Percentiles rank a stretch among this genome's conserved stretches.
phyloP scores from a whole-genome alignment of 2,888 invertebrate genomes.

The Neoitamus cyanurus region DNA sequence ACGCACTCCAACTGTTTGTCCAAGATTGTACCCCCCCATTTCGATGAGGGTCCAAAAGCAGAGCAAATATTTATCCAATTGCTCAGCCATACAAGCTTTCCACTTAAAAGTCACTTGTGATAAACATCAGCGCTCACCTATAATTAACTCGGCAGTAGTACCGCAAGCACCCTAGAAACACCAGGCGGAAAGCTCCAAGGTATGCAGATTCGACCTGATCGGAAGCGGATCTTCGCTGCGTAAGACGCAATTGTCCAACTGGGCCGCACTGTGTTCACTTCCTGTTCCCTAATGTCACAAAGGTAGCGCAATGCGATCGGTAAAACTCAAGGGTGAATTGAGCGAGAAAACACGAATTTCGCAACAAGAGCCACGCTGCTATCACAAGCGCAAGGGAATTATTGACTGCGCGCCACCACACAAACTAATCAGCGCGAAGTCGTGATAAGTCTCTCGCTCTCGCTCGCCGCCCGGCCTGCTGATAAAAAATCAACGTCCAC shows the following conservation, averaged over 20 bases:
- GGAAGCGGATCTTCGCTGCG: not conserved
- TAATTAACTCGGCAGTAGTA: not conserved
- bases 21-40: not conserved
- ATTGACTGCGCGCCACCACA: not conserved
- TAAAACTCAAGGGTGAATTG: not conserved
- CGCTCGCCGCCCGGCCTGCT: not conserved
- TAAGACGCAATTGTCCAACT: not conserved
- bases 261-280: not conserved
- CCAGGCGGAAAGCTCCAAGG: not conserved
- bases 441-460: conserved; percentile 12
- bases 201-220: not conserved
- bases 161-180: not conserved
- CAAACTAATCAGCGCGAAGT: not conserved
- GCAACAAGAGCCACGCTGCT: not conserved
- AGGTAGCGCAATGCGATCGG: not conserved
- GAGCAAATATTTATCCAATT: not conserved
- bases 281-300: not conserved
- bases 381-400: not conserved
- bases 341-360: conserved; percentile 20
- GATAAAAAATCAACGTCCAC: conserved; percentile 23
- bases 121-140: not conserved
- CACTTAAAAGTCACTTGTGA: not conserved
- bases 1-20: not conserved
- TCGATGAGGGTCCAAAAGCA: not conserved
- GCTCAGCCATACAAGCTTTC: not conserved